Evolutionary conservation across 2,797 vertebrate species (phyloP).

Genomic region (Bovichtus variegatus): DNA sequence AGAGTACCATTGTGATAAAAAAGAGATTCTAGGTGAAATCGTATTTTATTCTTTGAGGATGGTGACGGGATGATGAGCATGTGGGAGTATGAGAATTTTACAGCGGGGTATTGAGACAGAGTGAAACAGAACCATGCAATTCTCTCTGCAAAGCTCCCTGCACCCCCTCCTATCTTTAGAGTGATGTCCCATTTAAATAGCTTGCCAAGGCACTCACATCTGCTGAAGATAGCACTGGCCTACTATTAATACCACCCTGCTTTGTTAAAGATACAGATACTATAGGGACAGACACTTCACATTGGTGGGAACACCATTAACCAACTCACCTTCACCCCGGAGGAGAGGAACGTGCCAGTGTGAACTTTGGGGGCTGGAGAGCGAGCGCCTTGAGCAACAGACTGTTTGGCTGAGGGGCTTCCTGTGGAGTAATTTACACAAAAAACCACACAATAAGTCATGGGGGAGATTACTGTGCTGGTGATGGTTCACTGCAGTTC

Average conservation of each 20-base stretch:
- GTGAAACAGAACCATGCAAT: constrained; percentile 53
- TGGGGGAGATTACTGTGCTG: constrained; percentile 1
- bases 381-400: constrained; percentile 87
- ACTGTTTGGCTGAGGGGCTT: constrained; percentile 92
- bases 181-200: constrained; percentile 80
- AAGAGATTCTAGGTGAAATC: constrained; percentile 15
- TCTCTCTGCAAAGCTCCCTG: constrained; percentile 52
- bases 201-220: constrained; percentile 69
- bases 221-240: constrained; percentile 73
- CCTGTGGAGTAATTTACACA: constrained; percentile 79
- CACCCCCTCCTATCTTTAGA: constrained; percentile 45
- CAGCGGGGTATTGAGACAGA: constrained; percentile 44
- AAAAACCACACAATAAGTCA: constrained; percentile 34
- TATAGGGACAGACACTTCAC: constrained; percentile 28
- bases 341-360: constrained; percentile 91
- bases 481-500: constrained; percentile 2
- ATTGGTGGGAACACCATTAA: constrained; percentile 9
- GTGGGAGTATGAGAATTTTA: constrained; percentile 44
- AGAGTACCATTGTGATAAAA: constrained; percentile 4
- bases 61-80: constrained; percentile 29
- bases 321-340: constrained; percentile 92
- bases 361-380: constrained; percentile 96
- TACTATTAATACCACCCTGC: constrained; percentile 68
- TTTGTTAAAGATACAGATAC: constrained; percentile 58
- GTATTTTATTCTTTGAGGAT: constrained; percentile 16